phyloP scores from a whole-genome alignment of 2,888 invertebrate species.

The Sthenelais limicola region DNA sequence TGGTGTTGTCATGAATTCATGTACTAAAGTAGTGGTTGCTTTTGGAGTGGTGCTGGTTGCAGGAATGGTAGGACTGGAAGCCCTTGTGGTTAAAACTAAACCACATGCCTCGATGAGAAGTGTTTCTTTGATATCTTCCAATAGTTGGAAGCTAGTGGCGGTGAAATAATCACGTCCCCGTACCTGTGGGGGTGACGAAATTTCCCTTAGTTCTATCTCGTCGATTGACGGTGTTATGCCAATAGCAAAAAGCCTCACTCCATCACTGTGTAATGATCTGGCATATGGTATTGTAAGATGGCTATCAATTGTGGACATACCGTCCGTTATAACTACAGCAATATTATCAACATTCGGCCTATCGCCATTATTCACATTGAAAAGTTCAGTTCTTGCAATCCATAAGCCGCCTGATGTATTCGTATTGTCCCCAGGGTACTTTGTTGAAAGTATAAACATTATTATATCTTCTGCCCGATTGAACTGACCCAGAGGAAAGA shows the following conservation, averaged over 20 bases:
- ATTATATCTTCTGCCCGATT: background rate
- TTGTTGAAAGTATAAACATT: background rate
- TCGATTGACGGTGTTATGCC: constrained; percentile 8
- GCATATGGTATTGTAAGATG: constrained; percentile 14
- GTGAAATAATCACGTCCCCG: constrained; percentile 1
- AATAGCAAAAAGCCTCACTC: background rate
- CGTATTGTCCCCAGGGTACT: constrained; percentile 13
- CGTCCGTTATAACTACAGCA: constrained; percentile 29
- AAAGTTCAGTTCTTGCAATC: background rate
- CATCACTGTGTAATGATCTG: background rate
- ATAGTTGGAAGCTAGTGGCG: constrained; percentile 13
- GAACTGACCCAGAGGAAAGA: background rate
- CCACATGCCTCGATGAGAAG: background rate
- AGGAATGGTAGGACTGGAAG: background rate
- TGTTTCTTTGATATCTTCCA: constrained; percentile 1
- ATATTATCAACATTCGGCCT: constrained; percentile 13
- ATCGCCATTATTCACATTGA: background rate
- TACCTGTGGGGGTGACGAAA: constrained; percentile 1
- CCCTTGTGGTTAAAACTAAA: background rate
- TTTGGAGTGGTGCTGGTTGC: background rate
- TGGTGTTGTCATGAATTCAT: too few relatives aligned
- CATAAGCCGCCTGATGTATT: constrained; percentile 22
- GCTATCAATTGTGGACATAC: constrained; percentile 23
- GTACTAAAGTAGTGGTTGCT: background rate
- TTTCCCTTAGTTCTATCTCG: constrained; percentile 8